Evolutionary conservation across 2,113 vertebrate species (phyloP).

Genomic region (Alectura lathami): DNA sequence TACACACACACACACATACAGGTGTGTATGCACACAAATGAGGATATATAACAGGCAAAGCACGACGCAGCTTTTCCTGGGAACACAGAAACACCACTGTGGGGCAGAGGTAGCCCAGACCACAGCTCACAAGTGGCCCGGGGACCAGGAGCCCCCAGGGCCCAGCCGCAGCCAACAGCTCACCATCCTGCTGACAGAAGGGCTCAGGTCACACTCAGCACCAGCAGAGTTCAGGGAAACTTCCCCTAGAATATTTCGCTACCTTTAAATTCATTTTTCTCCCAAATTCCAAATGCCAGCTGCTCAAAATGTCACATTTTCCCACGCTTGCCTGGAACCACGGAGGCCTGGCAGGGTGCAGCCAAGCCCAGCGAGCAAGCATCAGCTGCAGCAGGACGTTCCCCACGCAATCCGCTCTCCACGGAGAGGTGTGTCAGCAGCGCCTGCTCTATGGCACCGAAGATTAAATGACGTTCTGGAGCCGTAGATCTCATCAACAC

Average conservation of each 20-base stretch:
- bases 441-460: background rate
- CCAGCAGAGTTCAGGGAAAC: background rate
- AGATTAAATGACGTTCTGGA: background rate
- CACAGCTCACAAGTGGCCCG: background rate
- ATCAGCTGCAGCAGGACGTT: background rate
- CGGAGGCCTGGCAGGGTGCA: background rate
- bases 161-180: accelerated
- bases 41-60: background rate
- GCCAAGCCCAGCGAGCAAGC: background rate
- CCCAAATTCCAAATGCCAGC: background rate
- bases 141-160: background rate
- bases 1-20: accelerated
- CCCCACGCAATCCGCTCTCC: accelerated
- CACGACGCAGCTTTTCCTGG: background rate
- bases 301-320: accelerated
- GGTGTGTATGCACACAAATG: background rate
- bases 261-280: background rate
- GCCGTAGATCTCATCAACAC: background rate
- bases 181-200: too few relatives aligned
- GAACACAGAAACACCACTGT: background rate
- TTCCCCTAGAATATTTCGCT: background rate
- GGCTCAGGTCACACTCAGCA: background rate
- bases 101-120: background rate
- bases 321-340: too few relatives aligned
- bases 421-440: background rate